Evolutionary conservation across 2,797 vertebrate species (phyloP).

Genomic region (Okamejei kenojei): DNA sequence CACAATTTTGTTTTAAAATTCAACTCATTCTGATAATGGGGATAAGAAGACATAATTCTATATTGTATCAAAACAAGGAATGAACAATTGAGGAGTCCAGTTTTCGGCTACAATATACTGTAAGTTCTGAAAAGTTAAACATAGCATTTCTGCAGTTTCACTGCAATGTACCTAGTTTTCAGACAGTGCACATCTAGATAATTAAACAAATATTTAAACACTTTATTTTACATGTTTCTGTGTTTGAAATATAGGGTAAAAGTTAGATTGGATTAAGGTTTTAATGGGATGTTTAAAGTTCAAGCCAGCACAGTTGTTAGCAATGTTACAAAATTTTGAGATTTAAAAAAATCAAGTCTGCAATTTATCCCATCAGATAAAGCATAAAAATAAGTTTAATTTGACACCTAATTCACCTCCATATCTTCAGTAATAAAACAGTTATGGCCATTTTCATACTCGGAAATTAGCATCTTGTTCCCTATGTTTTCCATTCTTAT

Average conservation of each 20-base stretch:
- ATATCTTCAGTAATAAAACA: too few relatives aligned
- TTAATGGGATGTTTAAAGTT: neutral
- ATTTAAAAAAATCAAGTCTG: too few relatives aligned
- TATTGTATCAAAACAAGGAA: neutral
- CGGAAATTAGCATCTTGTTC: too few relatives aligned
- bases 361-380: too few relatives aligned
- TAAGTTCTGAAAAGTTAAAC: neutral
- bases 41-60: neutral
- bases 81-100: neutral
- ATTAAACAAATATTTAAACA: neutral
- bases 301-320: too few relatives aligned
- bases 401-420: too few relatives aligned
- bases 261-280: neutral
- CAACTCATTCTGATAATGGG: neutral
- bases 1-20: neutral
- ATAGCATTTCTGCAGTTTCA: neutral
- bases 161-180: neutral
- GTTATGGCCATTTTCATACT: too few relatives aligned
- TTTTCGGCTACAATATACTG: neutral
- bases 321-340: too few relatives aligned
- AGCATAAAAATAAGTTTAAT: too few relatives aligned
- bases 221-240: neutral
- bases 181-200: neutral
- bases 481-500: too few relatives aligned
- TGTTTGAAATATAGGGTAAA: neutral